Evolutionary conservation across 2,888 invertebrate genomes (phyloP), one percentile per base, ranked within the genome.

Genomic region (Oscheius onirici): DNA sequence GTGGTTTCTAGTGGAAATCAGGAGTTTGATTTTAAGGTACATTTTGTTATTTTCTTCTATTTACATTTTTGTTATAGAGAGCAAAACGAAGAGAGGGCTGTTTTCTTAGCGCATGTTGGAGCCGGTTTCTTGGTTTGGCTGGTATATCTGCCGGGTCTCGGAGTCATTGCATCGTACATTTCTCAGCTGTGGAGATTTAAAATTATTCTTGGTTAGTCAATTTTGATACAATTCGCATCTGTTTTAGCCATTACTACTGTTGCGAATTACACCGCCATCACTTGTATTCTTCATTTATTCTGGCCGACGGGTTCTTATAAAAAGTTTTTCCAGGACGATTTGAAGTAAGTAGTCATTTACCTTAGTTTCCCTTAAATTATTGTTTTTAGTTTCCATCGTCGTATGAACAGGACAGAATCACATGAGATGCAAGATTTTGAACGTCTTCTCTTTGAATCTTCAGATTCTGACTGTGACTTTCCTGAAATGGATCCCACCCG

Each of bases 91-190:
- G 92, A 92, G 83, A 95, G 95, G 88, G 90, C 95, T 43, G 93
- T 95, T 88, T 97, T 97, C 89, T 91, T 97, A 69, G 91, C 96
- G 61, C 97, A 97, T 88, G 95, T 97, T 89, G 97, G 96, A 68
- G 97, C 97, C 15, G 96, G 96, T 17, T 95, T 95, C 87, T 91
- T 97, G 46, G 97, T 97, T 13, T 97, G 97, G 97, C 96, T 97
- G 88, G 94, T 96, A 82, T 97, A 97, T 89, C 91, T 97, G 86
- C 96, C 97, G 13, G 93, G 96, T 73, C 92, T 97, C 79, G 96
- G 95, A 69, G 91, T 97, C 67, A 93, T 97, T 81, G 94, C 95
- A 13, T 90, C 95, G 68, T 94, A 95, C 90, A 93, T 97, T 68
- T 95, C 95, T 75, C 93, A 95, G 54, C 90, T 97, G 84, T 97